Percentiles rank a stretch among this genome's conserved stretches.
These are phyloP conservation scores for Crioceris asparagi DNA, from an alignment of 2,888 invertebrate species.

Conservation along the genomic window DNA sequence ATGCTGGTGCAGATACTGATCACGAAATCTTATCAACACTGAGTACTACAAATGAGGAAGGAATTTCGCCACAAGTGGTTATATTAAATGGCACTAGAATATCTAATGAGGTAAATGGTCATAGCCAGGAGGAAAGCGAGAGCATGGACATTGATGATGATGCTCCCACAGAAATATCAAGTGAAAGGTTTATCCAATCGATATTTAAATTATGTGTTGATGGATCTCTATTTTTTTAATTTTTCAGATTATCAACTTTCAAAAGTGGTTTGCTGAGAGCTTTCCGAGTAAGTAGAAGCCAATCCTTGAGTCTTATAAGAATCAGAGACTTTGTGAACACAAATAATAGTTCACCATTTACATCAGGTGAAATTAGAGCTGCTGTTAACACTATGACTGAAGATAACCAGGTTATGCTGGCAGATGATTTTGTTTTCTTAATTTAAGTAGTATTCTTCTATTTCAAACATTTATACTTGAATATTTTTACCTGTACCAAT, in stretches of 20 bases:
- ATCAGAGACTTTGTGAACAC: conserved; percentile 57
- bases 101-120: conserved; percentile 12
- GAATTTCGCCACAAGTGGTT: too few species aligned
- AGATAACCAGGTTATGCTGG: conserved; percentile 86
- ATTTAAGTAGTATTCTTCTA: too few species aligned
- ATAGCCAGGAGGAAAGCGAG: conserved; percentile 11
- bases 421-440: conserved; percentile 72
- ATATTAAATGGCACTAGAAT: conserved; percentile 6
- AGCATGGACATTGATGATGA: conserved; percentile 23
- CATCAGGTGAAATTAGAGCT: conserved; percentile 58
- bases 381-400: conserved; percentile 77
- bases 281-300: conserved; percentile 67
- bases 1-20: conserved; percentile 6
- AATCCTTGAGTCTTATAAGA: conserved; percentile 57
- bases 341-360: conserved; percentile 49
- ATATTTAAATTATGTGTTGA: background rate
- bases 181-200: conserved; percentile 20
- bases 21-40: background rate
- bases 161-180: conserved; percentile 18
- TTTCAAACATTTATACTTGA: too few species aligned
- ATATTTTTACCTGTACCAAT: too few species aligned
- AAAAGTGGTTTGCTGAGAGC: conserved; percentile 61
- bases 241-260: conserved; percentile 52
- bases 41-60: background rate
- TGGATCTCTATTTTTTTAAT: conserved; percentile 1